Evolutionary conservation across 2,888 invertebrate genomes (phyloP), one percentile per base, ranked within the genome.

Genomic region (Rhingia rostrata): DNA sequence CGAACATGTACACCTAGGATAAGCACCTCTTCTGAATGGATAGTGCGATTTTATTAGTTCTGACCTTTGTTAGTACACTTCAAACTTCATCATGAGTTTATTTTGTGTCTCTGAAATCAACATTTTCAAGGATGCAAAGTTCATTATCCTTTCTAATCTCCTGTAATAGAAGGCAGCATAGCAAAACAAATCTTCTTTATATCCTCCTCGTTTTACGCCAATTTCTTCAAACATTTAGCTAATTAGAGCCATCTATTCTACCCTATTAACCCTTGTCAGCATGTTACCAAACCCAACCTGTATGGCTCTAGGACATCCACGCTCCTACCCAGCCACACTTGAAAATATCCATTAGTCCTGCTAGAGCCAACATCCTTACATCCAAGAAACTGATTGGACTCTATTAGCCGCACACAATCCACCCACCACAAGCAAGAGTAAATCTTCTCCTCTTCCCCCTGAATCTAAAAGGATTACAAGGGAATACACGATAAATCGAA

Each of bases 191-290:
- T 60, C 33, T 9, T 45, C 14, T 33, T 10, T 9, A 45, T n/a
- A 22, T 30, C 60, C 14, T 33, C 1, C 9, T 63, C 61, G 10
- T 66, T 69, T 54, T 53, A 33, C 39, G 54, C 9, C 39, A 67
- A 77, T 77, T 69, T 69, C 32, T 69, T 54, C 22, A 39, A 54
- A 61, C 69, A 54, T 69, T 63, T 61, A 47, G 54, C 70, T 78
- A 78, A 78, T 78, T 70, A 49, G 32, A 37, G 6, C 56, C 49
- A 70, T 78, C 56, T 49, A 70, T 78, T 63, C 56, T 45, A 47
- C 12, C 35, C 61, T 41, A 70, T 78, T 64, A 63, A 49, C 70
- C 41, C 47, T 47, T 70, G 63, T 63, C 78, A 63, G 35, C 54
- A 33, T 22, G 9, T 7, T 32, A 14, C 35, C 66, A 22, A 49